Evolutionary conservation across 2,113 vertebrate species (phyloP), one percentile per base, ranked within the genome.

Genomic region (Apeltes quadracus): DNA sequence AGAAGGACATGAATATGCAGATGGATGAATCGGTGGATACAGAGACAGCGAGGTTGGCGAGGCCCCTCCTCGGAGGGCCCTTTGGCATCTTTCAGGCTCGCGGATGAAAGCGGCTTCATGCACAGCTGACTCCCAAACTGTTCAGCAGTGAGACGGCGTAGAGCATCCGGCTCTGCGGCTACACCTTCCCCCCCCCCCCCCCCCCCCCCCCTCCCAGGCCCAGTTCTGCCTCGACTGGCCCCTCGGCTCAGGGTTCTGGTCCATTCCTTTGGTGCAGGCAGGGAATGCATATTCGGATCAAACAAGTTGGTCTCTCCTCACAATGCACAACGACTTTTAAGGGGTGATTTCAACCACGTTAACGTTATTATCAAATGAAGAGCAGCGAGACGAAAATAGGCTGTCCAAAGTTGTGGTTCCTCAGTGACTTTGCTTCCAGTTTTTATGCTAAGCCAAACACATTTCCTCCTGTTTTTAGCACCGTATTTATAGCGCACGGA

Each of bases 1-100:
- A 77, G 83, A 78, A 58, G 50, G 69, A 84, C 84, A 72, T 71
- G 83, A 81, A 88, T 80, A 86, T 84, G 83, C 70, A 84, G 79
- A 58, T 14, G 67, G 76, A 77, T 79, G 79, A 83, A 81, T 66
- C 61, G 72, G 63, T 77, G 79, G 77, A 87, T 65, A 81, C 65
- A 81, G 84, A 88, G 80, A 78, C 50, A 59, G 57, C 34, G 63
- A 80, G 75, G 69, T 69, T n/a, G 25, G 44, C 53, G 75, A 72
- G 81, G 84, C 81, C 85, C 63, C 51, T 76, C 71, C 76, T 71
- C 32, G 59, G 70, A 29, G 77, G 73, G 38, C 5, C 32, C 61
- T 75, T 59, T 48, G 44, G 55, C 29, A 23, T 87, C 56, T 69
- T 78, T 25, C 53, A 56, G 57, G 46, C 29, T 55, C 48, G 73